Evolutionary conservation across 92 coral and sea anemone species (phyloP).

Genomic region (Parazoanthus atlanticus): DNA sequence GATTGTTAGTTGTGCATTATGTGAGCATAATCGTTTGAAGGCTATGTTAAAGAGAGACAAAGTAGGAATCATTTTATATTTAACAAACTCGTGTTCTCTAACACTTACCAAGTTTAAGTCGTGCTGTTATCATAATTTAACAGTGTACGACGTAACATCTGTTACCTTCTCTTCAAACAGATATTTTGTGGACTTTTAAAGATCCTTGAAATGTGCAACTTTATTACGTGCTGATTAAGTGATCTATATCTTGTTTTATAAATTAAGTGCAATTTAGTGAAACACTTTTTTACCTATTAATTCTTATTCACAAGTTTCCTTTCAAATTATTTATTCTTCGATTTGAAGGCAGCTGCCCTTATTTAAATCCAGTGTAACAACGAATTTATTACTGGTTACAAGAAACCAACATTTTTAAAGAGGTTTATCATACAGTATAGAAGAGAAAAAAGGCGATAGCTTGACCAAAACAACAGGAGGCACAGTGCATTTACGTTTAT

Average conservation of each 20-base stretch:
- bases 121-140: neutral
- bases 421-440: neutral
- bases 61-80: too few species aligned
- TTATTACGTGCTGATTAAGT: neutral
- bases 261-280: neutral
- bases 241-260: neutral
- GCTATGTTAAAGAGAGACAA: neutral
- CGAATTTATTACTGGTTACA: neutral
- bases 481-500: neutral
- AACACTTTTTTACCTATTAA: neutral
- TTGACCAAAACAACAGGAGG: neutral
- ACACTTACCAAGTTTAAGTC: neutral
- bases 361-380: neutral
- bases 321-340: neutral
- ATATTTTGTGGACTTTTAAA: neutral
- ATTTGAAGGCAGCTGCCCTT: neutral
- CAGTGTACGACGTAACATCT: neutral
- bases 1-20: neutral
- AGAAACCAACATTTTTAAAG: neutral
- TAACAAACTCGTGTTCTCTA: neutral
- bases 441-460: too few species aligned
- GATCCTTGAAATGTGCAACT: neutral
- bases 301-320: neutral
- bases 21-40: neutral
- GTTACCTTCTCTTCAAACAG: too few species aligned